These are phyloP conservation scores for Marisa cornuarietis DNA, from an alignment of 1,140 invertebrate genomes.

Conservation along the genomic window DNA sequence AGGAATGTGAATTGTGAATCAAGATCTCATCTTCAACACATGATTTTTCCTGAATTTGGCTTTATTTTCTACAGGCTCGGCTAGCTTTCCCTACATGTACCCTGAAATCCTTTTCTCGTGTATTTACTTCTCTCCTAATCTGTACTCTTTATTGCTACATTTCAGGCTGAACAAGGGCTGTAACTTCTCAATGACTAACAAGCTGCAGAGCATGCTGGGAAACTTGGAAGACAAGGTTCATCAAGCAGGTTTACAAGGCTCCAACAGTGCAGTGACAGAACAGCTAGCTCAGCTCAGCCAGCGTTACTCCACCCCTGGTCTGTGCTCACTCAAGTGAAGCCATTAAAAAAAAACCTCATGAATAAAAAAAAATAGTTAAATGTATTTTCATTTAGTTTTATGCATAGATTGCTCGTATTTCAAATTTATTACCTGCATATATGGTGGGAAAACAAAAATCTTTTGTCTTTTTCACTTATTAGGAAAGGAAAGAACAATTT, in stretches of 20 bases:
- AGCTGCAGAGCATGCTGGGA: constrained; percentile 56
- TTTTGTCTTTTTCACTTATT: too few species aligned
- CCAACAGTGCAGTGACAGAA: constrained; percentile 28
- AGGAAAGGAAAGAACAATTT: too few species aligned
- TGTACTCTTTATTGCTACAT: constrained; percentile 21
- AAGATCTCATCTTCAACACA: not conserved
- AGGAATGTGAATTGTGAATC: too few species aligned
- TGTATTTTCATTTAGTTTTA: too few species aligned
- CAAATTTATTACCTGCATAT: too few species aligned
- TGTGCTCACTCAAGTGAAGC: not conserved
- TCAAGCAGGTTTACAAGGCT: constrained; percentile 51
- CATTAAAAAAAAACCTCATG: too few species aligned
- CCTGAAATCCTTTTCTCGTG: not conserved
- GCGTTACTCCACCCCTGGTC: constrained; percentile 49
- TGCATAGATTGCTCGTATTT: too few species aligned
- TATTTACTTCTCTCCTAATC: not conserved
- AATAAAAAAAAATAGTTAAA: too few species aligned
- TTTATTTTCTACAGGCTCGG: not conserved
- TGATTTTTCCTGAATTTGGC: not conserved
- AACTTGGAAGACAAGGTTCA: constrained; percentile 56
- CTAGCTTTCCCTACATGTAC: not conserved
- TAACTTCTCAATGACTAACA: constrained; percentile 50
- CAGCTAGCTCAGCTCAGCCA: constrained; percentile 44
- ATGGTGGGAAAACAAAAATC: too few species aligned
- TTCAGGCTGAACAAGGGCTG: constrained; percentile 56